phyloP scores from a whole-genome alignment of 2,113 vertebrate genomes.

The Candoia aspera region DNA sequence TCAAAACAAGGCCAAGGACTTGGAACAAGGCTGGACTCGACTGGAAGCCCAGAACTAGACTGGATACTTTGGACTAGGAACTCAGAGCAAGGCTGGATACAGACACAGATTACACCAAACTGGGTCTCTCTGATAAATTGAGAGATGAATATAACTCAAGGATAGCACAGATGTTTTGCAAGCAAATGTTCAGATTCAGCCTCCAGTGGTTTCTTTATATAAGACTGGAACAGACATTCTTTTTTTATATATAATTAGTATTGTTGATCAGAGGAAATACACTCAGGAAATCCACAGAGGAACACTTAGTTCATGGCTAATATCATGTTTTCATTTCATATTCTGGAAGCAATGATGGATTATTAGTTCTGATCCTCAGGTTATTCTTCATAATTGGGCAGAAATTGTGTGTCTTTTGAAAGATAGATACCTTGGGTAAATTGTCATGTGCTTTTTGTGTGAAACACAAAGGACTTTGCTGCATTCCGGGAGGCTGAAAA shows the following conservation, averaged over 20 bases:
- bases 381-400: neutral
- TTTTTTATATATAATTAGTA: neutral
- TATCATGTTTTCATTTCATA: neutral
- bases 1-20: no score
- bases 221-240: neutral
- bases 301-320: neutral
- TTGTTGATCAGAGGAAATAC: neutral
- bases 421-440: neutral
- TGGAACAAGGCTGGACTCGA: no score
- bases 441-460: neutral
- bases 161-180: neutral
- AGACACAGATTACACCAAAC: neutral
- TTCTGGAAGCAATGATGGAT: neutral
- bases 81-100: no score
- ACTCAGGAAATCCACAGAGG: neutral
- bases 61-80: no score
- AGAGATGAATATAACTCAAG: neutral
- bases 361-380: neutral
- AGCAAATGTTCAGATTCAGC: neutral
- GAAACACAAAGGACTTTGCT: neutral
- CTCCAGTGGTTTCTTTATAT: neutral
- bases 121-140: neutral
- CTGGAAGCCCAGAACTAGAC: no score
- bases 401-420: neutral
- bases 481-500: neutral